Conservation (phyloP, 2,797 vertebrate genomes). For the Distichodus sexfasciatus region DNA sequence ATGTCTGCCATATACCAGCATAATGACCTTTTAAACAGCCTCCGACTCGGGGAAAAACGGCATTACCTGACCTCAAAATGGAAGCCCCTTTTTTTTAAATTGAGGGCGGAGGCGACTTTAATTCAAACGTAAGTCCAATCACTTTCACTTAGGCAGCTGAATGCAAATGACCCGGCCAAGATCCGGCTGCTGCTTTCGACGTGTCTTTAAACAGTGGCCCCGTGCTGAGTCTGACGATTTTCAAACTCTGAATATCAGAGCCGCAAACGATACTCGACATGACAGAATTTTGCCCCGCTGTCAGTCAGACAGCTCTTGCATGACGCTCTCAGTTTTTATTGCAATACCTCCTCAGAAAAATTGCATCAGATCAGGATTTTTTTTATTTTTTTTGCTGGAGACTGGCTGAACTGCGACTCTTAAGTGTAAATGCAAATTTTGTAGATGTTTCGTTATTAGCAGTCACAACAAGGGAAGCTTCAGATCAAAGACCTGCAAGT, state of each 20-base stretch:
- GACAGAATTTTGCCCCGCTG: background rate
- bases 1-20: too few species aligned
- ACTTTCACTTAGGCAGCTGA: background rate
- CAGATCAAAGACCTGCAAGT: background rate
- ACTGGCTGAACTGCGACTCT: too few species aligned
- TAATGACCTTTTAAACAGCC: too few species aligned
- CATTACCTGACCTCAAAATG: background rate
- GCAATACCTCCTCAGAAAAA: background rate
- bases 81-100: background rate
- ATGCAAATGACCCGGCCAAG: background rate
- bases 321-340: too few species aligned
- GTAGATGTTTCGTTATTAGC: background rate
- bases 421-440: background rate
- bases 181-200: background rate
- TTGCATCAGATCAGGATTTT: background rate
- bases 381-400: too few species aligned
- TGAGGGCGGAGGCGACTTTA: background rate
- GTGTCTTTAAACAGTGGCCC: background rate
- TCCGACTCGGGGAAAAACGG: too few species aligned
- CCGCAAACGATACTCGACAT: background rate
- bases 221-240: background rate
- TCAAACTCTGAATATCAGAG: background rate
- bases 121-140: background rate
- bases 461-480: constrained; percentile 8
- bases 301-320: background rate